A percentile compares a stretch with the other conserved stretches of the same genome.
These are phyloP conservation scores for Myotis daubentonii DNA, from an alignment of 2,797 vertebrate genomes.

Conservation along the genomic window DNA sequence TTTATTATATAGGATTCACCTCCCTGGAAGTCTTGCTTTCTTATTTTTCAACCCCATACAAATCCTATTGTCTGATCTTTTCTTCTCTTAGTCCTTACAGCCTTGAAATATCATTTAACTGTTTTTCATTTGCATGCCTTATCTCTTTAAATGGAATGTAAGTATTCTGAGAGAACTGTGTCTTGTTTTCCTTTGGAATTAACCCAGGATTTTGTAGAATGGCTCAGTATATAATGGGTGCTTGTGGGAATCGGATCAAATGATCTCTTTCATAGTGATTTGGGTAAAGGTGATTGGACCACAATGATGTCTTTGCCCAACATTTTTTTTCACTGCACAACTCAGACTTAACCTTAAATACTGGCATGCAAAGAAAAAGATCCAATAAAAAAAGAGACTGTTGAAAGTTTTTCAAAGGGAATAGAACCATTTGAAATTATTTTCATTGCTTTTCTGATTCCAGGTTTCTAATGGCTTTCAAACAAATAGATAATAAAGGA, in stretches of 20 bases:
- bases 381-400: slow-evolving; percentile 39
- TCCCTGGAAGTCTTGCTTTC: fast-evolving
- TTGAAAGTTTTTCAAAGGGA: slow-evolving; percentile 68
- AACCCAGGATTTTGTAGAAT: not conserved
- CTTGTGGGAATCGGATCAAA: not conserved
- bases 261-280: not conserved
- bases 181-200: not conserved
- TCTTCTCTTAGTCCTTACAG: not conserved
- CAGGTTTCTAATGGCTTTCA: slow-evolving; percentile 70
- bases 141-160: not conserved
- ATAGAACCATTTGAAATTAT: slow-evolving; percentile 62
- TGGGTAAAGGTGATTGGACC: not conserved
- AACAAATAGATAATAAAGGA: slow-evolving; percentile 61
- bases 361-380: slow-evolving; percentile 55
- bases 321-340: slow-evolving; percentile 11
- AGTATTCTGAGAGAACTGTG: not conserved
- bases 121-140: slow-evolving; percentile 4
- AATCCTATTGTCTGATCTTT: not conserved
- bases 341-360: slow-evolving; percentile 57
- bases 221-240: not conserved
- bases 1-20: too few relatives aligned
- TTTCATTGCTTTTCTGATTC: slow-evolving; percentile 59
- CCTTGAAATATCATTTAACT: not conserved
- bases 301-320: not conserved
- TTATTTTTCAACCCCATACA: not conserved